Evolutionary conservation across 2,888 invertebrate species (phyloP).

Genomic region (Lasioglossum pauxillum): DNA sequence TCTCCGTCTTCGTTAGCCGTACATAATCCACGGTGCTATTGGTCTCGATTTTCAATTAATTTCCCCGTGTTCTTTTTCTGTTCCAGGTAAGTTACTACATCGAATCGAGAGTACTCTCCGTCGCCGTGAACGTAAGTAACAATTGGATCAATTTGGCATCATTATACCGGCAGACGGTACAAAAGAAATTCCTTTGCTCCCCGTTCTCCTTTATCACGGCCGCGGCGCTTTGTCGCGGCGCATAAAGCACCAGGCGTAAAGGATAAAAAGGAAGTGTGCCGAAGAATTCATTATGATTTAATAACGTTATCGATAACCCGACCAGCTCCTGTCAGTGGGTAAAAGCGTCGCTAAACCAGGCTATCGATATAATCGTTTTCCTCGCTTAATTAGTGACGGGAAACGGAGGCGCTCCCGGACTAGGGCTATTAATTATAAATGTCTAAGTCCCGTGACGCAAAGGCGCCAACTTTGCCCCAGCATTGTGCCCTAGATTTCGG

Average conservation of each 20-base stretch:
- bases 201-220: background rate
- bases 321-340: conserved; percentile 6
- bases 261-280: conserved; percentile 5
- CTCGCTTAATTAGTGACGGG: conserved; percentile 50
- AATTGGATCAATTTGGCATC: conserved; percentile 6
- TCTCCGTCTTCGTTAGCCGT: background rate
- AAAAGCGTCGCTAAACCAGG: conserved; percentile 27
- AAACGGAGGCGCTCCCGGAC: conserved; percentile 34
- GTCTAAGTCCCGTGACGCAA: conserved; percentile 37
- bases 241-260: background rate
- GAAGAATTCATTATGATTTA: conserved; percentile 25
- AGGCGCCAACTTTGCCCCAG: conserved; percentile 20
- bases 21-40: background rate
- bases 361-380: conserved; percentile 50
- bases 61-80: conserved; percentile 12
- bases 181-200: background rate
- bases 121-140: conserved; percentile 26
- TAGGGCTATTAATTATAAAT: conserved; percentile 55
- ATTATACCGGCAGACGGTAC: conserved; percentile 4
- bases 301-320: conserved; percentile 42
- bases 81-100: conserved; percentile 45
- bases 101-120: background rate
- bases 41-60: background rate
- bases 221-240: background rate
- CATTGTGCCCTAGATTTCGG: conserved; percentile 36